phyloP scores from a whole-genome alignment of 2,797 vertebrate genomes.

The Mormyrus hasselquistii region DNA sequence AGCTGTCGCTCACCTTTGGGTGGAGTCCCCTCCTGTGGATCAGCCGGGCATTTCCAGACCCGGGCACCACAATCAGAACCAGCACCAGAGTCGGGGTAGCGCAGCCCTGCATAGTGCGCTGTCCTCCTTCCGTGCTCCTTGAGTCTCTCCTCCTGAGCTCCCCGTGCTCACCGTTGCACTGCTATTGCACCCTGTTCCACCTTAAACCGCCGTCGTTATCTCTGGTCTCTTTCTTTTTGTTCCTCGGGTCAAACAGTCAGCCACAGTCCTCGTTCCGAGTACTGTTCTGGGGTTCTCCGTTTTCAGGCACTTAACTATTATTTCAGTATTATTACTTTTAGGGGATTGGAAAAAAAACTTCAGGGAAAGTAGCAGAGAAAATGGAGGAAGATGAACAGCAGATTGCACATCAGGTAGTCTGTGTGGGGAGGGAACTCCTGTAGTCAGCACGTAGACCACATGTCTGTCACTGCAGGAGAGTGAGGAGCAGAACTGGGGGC shows the following conservation, averaged over 20 bases:
- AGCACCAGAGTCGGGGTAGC: slow-evolving; percentile 35
- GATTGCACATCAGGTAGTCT: slow-evolving; percentile 32
- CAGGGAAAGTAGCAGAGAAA: background rate
- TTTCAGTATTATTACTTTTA: background rate
- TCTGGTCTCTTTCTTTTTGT: background rate
- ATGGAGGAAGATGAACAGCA: slow-evolving; percentile 26
- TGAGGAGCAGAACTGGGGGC: background rate
- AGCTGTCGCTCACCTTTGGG: slow-evolving; percentile 56
- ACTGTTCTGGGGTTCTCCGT: slow-evolving; percentile 32
- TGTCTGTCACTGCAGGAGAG: slow-evolving; percentile 28
- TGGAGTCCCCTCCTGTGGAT: slow-evolving; percentile 64
- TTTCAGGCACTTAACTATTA: background rate
- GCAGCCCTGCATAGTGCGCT: slow-evolving; percentile 45
- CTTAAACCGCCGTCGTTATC: slow-evolving; percentile 15
- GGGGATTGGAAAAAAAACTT: slow-evolving; percentile 23
- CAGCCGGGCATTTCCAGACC: slow-evolving; percentile 42
- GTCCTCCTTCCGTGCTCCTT: slow-evolving; percentile 1
- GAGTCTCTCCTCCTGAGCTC: background rate
- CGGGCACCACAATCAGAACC: slow-evolving; percentile 49
- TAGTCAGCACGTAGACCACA: slow-evolving; percentile 36
- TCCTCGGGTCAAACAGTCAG: background rate
- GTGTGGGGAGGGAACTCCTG: slow-evolving; percentile 32
- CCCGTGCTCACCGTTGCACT: slow-evolving; percentile 15
- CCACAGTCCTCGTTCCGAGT: slow-evolving; percentile 28
- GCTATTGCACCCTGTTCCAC: slow-evolving; percentile 17